Base-by-base conservation (phyloP, 2,113 vertebrate species). In the Chaetura pelagica region DNA sequence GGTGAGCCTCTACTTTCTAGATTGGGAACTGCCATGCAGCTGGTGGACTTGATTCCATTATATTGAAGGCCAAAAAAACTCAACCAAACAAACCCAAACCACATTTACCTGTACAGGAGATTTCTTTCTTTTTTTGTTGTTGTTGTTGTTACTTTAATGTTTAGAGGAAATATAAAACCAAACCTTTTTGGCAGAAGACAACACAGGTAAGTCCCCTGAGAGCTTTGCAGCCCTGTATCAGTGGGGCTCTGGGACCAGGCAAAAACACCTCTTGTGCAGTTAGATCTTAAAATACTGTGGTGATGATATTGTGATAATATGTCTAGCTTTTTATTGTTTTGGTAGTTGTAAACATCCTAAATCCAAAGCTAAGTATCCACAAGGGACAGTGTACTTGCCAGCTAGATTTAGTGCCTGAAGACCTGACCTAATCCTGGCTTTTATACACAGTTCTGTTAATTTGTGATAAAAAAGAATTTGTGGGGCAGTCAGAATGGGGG, bases 41-140 rank as follows among this genome's bases (percentile, higher is more conserved):
- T 88, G 38, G 44, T 26, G 24, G 24, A 7, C 4, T 80, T 66
- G 7, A 2, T 2, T 58, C 0, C 0, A 0, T 21, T 89, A 6
- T 67, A 1, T 44, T 32, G 34, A n/a, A 78, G 58, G 12, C 8
- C 4, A 54, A 6, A 46, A 46, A 46, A 46, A 9, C 40, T 42
- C 40, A 42, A 42, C 40, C 40, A 42, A 42, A 42, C 40, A 42
- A 42, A 42, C 8, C 11, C 24, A 20, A 29, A 27, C 24, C 26
- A 0, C 1, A 3, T 64, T 61, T 67, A 20, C 30, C 3, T 72
- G 7, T 11, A 83, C 0, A 23, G 46, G 5, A 26, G 21, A 1
- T 23, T n/a, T 4, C 51, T 61, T 52, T 4, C 2, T 61, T 13
- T 30, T 27, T 16, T 5, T 54, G 12, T 2, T 12, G 15, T 52